Percentiles rank a stretch among this genome's conserved stretches.
Evolutionary conservation across 1,140 invertebrate species (phyloP).

Genomic region (Drosophila ercepeae): DNA sequence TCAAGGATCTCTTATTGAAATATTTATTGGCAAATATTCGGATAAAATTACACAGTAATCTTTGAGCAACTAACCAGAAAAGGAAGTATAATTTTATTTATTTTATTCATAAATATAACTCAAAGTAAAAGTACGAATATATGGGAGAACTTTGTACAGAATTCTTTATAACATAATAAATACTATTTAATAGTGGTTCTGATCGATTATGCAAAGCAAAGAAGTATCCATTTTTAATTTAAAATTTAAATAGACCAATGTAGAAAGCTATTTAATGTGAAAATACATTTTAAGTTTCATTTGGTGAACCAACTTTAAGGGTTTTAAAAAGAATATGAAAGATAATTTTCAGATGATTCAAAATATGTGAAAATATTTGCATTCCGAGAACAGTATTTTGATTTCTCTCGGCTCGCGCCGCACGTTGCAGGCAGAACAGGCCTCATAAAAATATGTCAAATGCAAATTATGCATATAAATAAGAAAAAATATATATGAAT

Average conservation of each 20-base stretch:
- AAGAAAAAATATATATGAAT: constrained; percentile 67
- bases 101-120: neutral
- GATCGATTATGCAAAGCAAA: too few relatives aligned
- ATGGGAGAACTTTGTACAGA: too few relatives aligned
- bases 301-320: neutral
- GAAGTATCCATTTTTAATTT: too few relatives aligned
- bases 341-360: constrained; percentile 17
- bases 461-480: constrained; percentile 77
- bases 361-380: constrained; percentile 28
- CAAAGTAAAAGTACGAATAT: too few relatives aligned
- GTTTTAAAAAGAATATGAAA: neutral
- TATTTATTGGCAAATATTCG: constrained; percentile 12
- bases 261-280: neutral
- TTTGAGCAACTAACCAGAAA: neutral
- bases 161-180: too few relatives aligned
- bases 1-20: constrained; percentile 4
- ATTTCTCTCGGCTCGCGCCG: constrained; percentile 17
- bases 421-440: neutral
- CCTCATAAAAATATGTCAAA: constrained; percentile 76
- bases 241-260: too few relatives aligned
- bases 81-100: neutral
- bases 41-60: constrained; percentile 23
- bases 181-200: too few relatives aligned
- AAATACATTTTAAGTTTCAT: too few relatives aligned
- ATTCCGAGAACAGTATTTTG: constrained; percentile 37